A percentile compares a stretch with the other conserved stretches of the same genome.
Conservation (phyloP, 2,888 invertebrate genomes). For the Cephalotes varians region DNA sequence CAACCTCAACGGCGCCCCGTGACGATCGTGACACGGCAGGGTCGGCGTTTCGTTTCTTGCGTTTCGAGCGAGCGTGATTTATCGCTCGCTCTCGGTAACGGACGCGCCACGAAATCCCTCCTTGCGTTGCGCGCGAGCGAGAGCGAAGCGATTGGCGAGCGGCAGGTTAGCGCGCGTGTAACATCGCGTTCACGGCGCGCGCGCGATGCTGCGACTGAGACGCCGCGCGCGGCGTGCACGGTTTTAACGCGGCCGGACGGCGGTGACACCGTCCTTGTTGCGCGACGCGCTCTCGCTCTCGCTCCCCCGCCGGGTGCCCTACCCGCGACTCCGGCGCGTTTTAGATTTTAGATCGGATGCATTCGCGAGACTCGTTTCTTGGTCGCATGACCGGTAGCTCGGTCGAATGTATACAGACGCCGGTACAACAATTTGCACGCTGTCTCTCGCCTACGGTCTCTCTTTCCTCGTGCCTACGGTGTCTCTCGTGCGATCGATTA, state of each 20-base stretch:
- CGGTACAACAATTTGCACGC: neutral
- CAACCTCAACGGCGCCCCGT: slow-evolving; percentile 35
- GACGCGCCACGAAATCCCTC: neutral
- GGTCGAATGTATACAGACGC: neutral
- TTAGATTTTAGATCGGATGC: neutral
- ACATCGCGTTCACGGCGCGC: slow-evolving; percentile 72
- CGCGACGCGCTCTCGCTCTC: slow-evolving; percentile 30
- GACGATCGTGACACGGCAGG: neutral
- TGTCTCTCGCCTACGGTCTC: neutral
- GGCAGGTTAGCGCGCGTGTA: neutral
- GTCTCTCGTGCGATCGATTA: neutral
- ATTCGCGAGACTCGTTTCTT: slow-evolving; percentile 13
- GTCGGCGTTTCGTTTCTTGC: neutral
- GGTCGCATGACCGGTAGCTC: slow-evolving; percentile 8
- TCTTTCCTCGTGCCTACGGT: neutral
- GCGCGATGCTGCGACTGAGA: slow-evolving; percentile 83
- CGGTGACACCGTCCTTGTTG: slow-evolving; percentile 53
- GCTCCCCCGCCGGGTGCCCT: slow-evolving; percentile 29
- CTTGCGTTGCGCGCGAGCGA: neutral
- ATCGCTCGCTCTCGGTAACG: neutral
- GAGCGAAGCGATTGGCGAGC: neutral
- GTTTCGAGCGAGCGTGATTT: neutral
- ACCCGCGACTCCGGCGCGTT: neutral
- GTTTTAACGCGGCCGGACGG: slow-evolving; percentile 75
- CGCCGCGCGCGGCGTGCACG: slow-evolving; percentile 79